Base-by-base conservation (phyloP, 2,888 invertebrate species). In the Coelopa pilipes region DNA sequence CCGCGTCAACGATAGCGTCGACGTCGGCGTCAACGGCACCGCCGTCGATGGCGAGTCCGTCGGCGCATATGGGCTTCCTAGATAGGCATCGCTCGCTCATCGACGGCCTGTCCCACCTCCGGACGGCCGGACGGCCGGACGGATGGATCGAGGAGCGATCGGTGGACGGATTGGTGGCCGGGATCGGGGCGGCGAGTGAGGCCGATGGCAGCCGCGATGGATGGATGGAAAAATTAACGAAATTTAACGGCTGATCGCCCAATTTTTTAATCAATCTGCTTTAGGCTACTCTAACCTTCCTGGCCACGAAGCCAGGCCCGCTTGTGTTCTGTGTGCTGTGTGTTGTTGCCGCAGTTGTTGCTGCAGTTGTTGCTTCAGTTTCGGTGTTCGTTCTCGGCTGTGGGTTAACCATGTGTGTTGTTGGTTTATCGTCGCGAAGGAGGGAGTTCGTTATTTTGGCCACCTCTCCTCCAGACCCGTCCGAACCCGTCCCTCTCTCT, bases 191-290 rank as follows among this genome's bases (percentile, higher is more conserved):
- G 34, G 34, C 34, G 34, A 7, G 34, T 4, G 34, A 2, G 34
- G 34, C 34, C 34, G 34, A 4, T 34, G 34, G 34, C 74, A 74
- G 70, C 70, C 46, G 21, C 55, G 13, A 17, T 72, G 50, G 53
- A 21, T 21, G 45, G 69, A 17, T 75, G 59, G 74, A 77, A 79
- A 79, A 79, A 78, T 79, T 81, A 79, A 82, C 80, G 68, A 78
- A 86, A 86, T 81, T 86, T 86, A 86, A 86, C 86, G 87, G 86
- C 86, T 86, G 86, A 86, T 86, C 86, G 86, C 85, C 84, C 86
- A 85, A 84, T 86, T 83, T 83, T 84, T 85, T 85, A 86, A 86
- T 86, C 86, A 86, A 85, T 84, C 84, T 84, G 82, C 83, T 83
- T 83, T 81, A 65, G 84, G 71, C 82, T 81, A 81, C 82, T 81